Evolutionary conservation across 2,888 invertebrate genomes (phyloP), one percentile per base, ranked within the genome.

Genomic region (Scaptomyza cyrtandrae): DNA sequence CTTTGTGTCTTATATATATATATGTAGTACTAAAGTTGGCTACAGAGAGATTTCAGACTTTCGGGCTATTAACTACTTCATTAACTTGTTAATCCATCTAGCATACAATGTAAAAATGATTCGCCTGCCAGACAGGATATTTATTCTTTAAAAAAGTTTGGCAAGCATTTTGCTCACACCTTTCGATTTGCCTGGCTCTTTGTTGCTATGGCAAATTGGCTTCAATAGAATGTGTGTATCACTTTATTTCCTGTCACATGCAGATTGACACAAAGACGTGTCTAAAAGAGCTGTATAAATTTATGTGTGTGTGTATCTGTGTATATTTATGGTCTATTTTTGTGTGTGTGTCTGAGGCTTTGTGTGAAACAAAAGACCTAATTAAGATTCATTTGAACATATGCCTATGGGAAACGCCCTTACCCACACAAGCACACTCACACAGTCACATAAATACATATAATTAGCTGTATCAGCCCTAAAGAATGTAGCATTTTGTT

Each of bases 401-500:
- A 82, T 85, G 82, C 57, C 45, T 41, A 54, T 46, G 55, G 50
- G 57, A 66, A 43, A 44, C 44, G 55, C 52, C 54, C 50, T 49
- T 3, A 24, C 59, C 29, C 39, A 27, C 33, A 24, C 48, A 27
- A 45, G 10, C 19, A 16, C 16, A n/a, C 19, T n/a, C 41, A 29
- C 49, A 10, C 11, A 2, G 16, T 9, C 33, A 19, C 45, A 60
- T 33, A 52, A 65, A 71, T 67, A 59, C 59, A 52, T 63, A 75
- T 82, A 81, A 81, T 87, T 82, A 86, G 71, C 59, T 24, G 75
- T 24, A 61, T 62, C 60, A 58, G 68, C 82, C 79, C 48, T 55
- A 78, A 78, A 78, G 80, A 78, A 85, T 74, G 83, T 79, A 77
- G 27, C 70, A 77, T 61, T 84, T 82, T 81, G 81, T 81, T 88